phyloP scores from a whole-genome alignment of 1,140 invertebrate genomes.

The Pachypsylla venusta region DNA sequence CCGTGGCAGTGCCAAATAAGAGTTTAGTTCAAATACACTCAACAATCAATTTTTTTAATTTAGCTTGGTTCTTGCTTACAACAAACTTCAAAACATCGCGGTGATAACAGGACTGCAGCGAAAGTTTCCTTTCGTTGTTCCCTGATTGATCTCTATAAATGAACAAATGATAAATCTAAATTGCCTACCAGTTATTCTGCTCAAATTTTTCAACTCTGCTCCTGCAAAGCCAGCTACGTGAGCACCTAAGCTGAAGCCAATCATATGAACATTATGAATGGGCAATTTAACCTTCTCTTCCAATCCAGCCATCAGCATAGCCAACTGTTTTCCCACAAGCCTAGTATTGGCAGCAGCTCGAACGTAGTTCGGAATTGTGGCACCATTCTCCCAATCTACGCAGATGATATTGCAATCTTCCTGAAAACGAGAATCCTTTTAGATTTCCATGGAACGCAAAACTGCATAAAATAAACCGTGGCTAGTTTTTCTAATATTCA shows the following conservation, averaged over 20 bases:
- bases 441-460: no score
- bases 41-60: no score
- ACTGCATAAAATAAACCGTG: no score
- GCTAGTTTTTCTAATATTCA: no score
- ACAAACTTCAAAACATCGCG: no score
- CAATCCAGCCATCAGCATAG: slow-evolving; percentile 48
- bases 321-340: slow-evolving; percentile 77
- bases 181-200: slow-evolving; percentile 64
- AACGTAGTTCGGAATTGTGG: slow-evolving; percentile 80
- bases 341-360: slow-evolving; percentile 84
- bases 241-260: slow-evolving; percentile 80
- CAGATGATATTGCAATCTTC: slow-evolving; percentile 79
- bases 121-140: no score
- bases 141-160: no score
- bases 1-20: no score
- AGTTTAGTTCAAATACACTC: no score
- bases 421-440: no score
- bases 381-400: slow-evolving; percentile 88
- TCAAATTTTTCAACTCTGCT: slow-evolving; percentile 61
- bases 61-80: no score
- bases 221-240: slow-evolving; percentile 90
- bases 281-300: slow-evolving; percentile 38
- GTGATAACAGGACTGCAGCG: no score
- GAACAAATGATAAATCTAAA: neutral
- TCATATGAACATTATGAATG: slow-evolving; percentile 61